phyloP scores from a whole-genome alignment of 2,888 invertebrate species.

The Lepeophtheirus nordmannii region DNA sequence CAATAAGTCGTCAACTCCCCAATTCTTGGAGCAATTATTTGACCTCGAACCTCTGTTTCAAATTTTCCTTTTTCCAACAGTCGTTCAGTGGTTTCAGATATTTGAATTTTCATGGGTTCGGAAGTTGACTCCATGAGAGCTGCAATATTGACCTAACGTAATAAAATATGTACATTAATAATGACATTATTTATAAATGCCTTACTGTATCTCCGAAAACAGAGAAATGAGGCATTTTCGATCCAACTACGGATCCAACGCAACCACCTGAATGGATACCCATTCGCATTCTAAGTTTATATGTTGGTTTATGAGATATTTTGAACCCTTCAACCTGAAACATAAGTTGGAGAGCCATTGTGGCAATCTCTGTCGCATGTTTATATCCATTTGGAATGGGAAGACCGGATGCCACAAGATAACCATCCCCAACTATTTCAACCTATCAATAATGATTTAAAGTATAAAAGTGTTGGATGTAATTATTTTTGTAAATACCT shows the following conservation, averaged over 20 bases:
- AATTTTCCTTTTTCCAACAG: not conserved
- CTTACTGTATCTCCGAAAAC: slow-evolving; percentile 10
- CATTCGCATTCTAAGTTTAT: slow-evolving; percentile 10
- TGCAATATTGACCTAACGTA: not conserved
- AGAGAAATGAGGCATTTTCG: slow-evolving; percentile 14
- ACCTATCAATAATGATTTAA: not conserved
- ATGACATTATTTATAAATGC: not conserved
- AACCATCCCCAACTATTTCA: slow-evolving; percentile 8
- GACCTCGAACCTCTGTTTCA: slow-evolving; percentile 1
- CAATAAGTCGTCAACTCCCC: slow-evolving; percentile 1
- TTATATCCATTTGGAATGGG: slow-evolving; percentile 5
- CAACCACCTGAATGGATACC: slow-evolving; percentile 11
- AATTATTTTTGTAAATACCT: not conserved
- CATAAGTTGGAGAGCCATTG: slow-evolving; percentile 6
- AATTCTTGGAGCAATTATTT: slow-evolving; percentile 1
- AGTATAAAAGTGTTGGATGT: no score
- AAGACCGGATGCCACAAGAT: slow-evolving; percentile 1
- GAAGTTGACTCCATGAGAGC: slow-evolving; percentile 12
- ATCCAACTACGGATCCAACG: slow-evolving; percentile 7
- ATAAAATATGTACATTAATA: not conserved
- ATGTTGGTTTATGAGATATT: not conserved
- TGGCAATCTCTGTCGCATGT: slow-evolving; percentile 11
- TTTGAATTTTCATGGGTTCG: slow-evolving; percentile 8
- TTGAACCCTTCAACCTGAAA: slow-evolving; percentile 2
- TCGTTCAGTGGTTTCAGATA: not conserved